Evolutionary conservation across 2,888 invertebrate genomes (phyloP), one percentile per base, ranked within the genome.

Genomic region (Pomacea canaliculata): DNA sequence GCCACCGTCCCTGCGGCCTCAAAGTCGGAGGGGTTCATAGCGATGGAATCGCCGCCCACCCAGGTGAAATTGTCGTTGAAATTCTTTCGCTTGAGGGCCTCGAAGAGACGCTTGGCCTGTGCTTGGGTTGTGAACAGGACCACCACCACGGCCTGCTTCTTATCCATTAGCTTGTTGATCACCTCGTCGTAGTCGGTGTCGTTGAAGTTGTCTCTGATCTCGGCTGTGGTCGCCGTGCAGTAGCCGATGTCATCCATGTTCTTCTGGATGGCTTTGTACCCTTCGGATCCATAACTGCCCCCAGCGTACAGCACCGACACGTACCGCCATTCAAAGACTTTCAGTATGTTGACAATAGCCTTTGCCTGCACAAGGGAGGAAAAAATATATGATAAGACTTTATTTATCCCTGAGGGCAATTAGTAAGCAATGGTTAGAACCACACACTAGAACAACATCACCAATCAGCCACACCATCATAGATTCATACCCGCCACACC

Each of bases 251-350:
- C 12, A 7, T 37, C 37, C 63, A 71, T 10, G 19, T 63, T 12
- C 23, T 48, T 46, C 63, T 62, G 37, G 37, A 71, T 46, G 37
- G 63, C 77, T 56, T 77, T 76, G 68, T 71, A 81, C 1, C 76
- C 81, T 46, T 75, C 73, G 10, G 75, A 48, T n/a, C 83, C 85
- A 62, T 84, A 85, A 51, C 74, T 79, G 12, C 81, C 82, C 59
- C 80, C 79, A 9, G 80, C 67, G 78, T 80, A 82, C 12, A 85
- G n/a, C 1, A 85, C 74, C 0, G 83, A 83, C 7, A 84, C 75
- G 71, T 82, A 85, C 13, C 80, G 76, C 84, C 84, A 85, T 23
- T 78, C 69, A 71, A 81, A 82, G 23, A 67, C 59, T 37, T 68
- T 13, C 71, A 84, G 62, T 19, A 85, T 72, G 62, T 80, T 78